Evolutionary conservation across 1,140 invertebrate species (phyloP).

Genomic region (Cataglyphis hispanica): DNA sequence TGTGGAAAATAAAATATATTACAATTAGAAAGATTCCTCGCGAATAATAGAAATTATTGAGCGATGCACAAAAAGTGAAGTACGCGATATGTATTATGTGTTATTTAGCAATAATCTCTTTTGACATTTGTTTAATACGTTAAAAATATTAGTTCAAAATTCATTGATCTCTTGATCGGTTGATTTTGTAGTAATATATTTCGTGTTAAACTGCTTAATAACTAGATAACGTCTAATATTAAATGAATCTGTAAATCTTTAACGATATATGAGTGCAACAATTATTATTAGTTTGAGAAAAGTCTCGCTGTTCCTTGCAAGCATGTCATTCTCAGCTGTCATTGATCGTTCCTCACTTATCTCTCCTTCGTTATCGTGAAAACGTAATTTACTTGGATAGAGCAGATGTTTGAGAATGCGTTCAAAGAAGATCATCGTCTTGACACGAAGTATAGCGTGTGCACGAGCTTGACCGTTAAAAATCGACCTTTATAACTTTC

Average conservation of each 20-base stretch:
- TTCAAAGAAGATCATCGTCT: conserved; percentile 30
- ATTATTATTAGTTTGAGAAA: conserved; percentile 15
- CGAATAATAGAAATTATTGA: background rate
- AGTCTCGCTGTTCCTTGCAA: background rate
- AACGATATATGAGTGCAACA: background rate
- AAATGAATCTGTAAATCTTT: background rate
- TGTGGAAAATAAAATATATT: too few relatives aligned
- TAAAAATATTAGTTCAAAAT: background rate
- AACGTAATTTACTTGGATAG: conserved; percentile 45
- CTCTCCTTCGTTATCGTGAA: conserved; percentile 37
- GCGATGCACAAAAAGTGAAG: too few relatives aligned
- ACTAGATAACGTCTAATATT: background rate
- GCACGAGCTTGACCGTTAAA: conserved; percentile 41
- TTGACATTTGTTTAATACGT: background rate
- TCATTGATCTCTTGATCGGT: background rate
- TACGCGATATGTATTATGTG: too few relatives aligned
- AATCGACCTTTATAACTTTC: conserved; percentile 60
- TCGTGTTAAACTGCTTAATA: background rate
- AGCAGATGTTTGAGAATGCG: conserved; percentile 45
- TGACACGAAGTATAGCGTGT: conserved; percentile 50
- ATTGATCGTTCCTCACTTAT: conserved; percentile 18
- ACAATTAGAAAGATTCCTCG: too few relatives aligned
- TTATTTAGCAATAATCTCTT: background rate
- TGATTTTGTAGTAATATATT: background rate
- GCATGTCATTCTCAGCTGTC: conserved; percentile 32